Evolutionary conservation across 2,888 invertebrate species (phyloP).

Genomic region (Marronus borbonicus): DNA sequence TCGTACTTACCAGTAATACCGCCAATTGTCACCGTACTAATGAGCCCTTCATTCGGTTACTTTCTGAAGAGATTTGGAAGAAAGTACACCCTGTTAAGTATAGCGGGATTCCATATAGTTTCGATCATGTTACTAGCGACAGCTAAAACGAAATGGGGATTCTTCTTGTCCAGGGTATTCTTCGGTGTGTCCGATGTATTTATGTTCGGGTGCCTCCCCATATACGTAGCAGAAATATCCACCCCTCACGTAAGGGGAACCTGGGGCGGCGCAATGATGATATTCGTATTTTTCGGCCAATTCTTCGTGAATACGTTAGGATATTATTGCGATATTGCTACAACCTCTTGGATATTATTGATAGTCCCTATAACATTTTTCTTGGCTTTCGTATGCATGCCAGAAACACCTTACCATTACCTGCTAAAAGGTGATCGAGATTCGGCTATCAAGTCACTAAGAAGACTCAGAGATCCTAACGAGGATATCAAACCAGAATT

Average conservation of each 20-base stretch:
- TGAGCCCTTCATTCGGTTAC: conserved; percentile 50
- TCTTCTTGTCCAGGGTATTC: conserved; percentile 61
- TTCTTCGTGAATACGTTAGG: conserved; percentile 61
- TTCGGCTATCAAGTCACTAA: conserved; percentile 60
- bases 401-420: conserved; percentile 65
- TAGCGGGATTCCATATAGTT: conserved; percentile 60
- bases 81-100: conserved; percentile 57
- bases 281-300: conserved; percentile 58
- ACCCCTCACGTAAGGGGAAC: conserved; percentile 62
- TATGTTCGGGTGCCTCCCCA: conserved; percentile 56
- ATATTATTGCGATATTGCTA: conserved; percentile 55
- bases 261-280: conserved; percentile 61
- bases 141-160: conserved; percentile 59
- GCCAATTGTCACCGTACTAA: conserved; percentile 54
- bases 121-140: conserved; percentile 58
- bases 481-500: conserved; percentile 62
- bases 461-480: conserved; percentile 57
- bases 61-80: conserved; percentile 57
- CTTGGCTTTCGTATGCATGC: conserved; percentile 59
- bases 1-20: conserved; percentile 56
- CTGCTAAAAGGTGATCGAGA: conserved; percentile 59
- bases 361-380: conserved; percentile 58
- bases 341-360: conserved; percentile 54
- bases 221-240: conserved; percentile 63
- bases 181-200: conserved; percentile 61